These are phyloP conservation scores for Ateles fusciceps DNA, from an alignment of 2,797 vertebrate genomes.

Conservation along the genomic window DNA sequence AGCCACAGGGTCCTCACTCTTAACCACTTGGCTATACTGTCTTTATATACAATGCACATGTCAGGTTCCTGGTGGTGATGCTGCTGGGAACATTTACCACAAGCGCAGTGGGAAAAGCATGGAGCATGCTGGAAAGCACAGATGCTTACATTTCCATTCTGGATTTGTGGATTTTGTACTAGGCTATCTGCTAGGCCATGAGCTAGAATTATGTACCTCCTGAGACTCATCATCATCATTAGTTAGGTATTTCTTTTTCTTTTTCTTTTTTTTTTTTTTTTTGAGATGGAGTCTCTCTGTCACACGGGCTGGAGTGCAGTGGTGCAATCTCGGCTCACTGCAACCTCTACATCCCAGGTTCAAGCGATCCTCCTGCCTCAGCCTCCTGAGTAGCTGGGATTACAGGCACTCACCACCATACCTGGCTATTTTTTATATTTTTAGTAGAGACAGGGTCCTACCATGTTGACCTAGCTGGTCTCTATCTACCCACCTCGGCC, in stretches of 20 bases:
- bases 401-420: not conserved
- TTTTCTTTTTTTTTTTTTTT: too few species aligned
- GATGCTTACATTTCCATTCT: not conserved
- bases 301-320: too few species aligned
- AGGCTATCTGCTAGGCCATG: not conserved
- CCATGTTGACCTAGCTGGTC: not conserved
- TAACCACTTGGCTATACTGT: not conserved
- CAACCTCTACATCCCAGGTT: not conserved
- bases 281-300: not conserved
- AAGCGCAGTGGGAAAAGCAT: not conserved
- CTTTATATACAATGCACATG: rapidly evolving
- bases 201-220: not conserved
- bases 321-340: not conserved
- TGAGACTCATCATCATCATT: not conserved
- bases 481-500: not conserved
- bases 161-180: conserved; percentile 24
- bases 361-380: not conserved
- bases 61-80: not conserved
- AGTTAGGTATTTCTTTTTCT: not conserved
- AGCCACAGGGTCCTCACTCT: not conserved
- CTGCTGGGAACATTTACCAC: not conserved
- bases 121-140: not conserved
- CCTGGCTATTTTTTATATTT: not conserved
- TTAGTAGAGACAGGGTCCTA: not conserved
- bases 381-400: not conserved